phyloP scores from a whole-genome alignment of 2,888 invertebrate genomes.

The Volucella bombylans region DNA sequence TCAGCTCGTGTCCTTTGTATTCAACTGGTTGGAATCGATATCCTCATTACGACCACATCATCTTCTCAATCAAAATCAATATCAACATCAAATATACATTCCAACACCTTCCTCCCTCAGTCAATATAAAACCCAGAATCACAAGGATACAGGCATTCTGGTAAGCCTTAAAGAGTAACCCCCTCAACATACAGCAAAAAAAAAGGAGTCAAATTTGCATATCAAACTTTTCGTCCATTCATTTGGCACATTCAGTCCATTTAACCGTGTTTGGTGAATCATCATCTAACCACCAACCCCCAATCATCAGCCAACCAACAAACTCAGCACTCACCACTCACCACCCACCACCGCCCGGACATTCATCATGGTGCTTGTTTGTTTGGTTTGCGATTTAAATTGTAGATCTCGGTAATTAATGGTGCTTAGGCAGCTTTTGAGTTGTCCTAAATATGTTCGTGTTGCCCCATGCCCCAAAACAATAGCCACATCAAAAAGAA shows the following conservation, averaged over 20 bases:
- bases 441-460: conserved; percentile 5
- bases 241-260: conserved; percentile 56
- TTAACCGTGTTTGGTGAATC: conserved; percentile 56
- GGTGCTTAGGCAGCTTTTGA: conserved; percentile 42
- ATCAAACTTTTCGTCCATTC: conserved; percentile 38
- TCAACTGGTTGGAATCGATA: conserved; percentile 38
- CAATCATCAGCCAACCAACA: too few species aligned
- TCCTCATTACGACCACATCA: conserved; percentile 39
- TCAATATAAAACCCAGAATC: background rate
- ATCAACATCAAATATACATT: conserved; percentile 57
- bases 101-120: conserved; percentile 12
- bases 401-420: conserved; percentile 64
- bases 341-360: background rate
- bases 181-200: background rate
- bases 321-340: too few species aligned
- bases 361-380: conserved; percentile 41
- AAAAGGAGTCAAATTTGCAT: conserved; percentile 36
- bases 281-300: background rate
- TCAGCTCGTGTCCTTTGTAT: background rate
- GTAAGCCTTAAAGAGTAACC: too few species aligned
- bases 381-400: conserved; percentile 49
- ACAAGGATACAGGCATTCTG: background rate
- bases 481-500: background rate
- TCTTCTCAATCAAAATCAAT: conserved; percentile 51
- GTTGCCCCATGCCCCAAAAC: background rate